A percentile compares a stretch with the other conserved stretches of the same genome.
These are phyloP conservation scores for Monopterus albus DNA, from an alignment of 2,113 vertebrate genomes.

Conservation along the genomic window DNA sequence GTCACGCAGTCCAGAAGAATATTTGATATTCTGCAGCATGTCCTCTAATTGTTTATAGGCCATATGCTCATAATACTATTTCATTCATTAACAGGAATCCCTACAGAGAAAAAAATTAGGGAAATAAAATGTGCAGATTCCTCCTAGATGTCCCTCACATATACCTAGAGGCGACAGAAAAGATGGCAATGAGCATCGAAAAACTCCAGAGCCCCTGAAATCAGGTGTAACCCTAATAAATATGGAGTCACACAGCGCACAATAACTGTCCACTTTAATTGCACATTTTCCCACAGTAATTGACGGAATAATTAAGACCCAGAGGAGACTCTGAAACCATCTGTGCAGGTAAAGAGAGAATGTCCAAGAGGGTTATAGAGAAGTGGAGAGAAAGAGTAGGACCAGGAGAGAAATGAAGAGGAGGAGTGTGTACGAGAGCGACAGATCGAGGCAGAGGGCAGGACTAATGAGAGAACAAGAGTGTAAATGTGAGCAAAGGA, in stretches of 20 bases:
- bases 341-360: conserved; percentile 75
- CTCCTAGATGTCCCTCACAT: conserved; percentile 44
- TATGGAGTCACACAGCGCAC: conserved; percentile 54
- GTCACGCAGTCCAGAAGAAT: conserved; percentile 5
- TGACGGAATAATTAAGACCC: conserved; percentile 84
- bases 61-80: conserved; percentile 50
- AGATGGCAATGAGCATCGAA: conserved; percentile 37
- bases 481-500: conserved; percentile 38
- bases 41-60: conserved; percentile 41
- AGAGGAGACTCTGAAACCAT: conserved; percentile 80
- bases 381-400: conserved; percentile 4
- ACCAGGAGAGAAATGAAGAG: conserved; percentile 5
- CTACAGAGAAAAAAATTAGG: conserved; percentile 39
- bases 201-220: conserved; percentile 57
- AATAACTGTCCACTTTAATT: conserved; percentile 79
- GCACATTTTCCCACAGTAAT: conserved; percentile 82
- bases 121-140: conserved; percentile 59
- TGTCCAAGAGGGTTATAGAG: conserved; percentile 48
- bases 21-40: not conserved
- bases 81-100: conserved; percentile 50
- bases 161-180: conserved; percentile 43
- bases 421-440: conserved; percentile 1
- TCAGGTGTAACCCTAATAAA: conserved; percentile 80
- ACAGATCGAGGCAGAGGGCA: conserved; percentile 27
- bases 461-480: conserved; percentile 23